phyloP scores from a whole-genome alignment of 2,797 vertebrate species.

The Argentina silus region DNA sequence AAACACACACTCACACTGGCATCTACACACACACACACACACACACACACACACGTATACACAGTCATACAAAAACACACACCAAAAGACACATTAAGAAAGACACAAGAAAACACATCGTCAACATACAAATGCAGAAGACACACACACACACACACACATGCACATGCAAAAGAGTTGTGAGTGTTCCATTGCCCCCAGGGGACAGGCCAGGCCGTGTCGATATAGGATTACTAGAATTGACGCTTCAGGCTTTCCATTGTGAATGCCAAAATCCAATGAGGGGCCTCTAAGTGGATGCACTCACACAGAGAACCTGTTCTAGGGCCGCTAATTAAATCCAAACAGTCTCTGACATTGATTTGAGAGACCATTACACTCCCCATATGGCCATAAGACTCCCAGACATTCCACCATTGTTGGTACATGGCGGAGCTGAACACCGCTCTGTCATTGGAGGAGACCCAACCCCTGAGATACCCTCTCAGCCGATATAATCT shows the following conservation, averaged over 20 bases:
- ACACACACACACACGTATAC: neutral
- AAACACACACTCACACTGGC: constrained; percentile 30
- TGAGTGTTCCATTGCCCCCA: constrained; percentile 48
- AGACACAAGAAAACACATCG: constrained; percentile 62
- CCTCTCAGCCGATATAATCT: neutral
- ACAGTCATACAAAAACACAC: constrained; percentile 7
- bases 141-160: constrained; percentile 17
- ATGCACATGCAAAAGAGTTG: constrained; percentile 15
- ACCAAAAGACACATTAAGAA: constrained; percentile 20
- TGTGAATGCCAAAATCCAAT: constrained; percentile 75
- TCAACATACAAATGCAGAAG: constrained; percentile 57
- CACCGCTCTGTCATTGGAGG: neutral
- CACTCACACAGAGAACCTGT: constrained; percentile 68
- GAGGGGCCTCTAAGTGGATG: constrained; percentile 76
- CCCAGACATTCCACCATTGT: constrained; percentile 37
- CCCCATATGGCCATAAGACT: constrained; percentile 52
- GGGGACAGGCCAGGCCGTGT: constrained; percentile 70
- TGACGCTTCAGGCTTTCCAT: constrained; percentile 74
- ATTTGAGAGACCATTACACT: constrained; percentile 71
- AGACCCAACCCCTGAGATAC: neutral
- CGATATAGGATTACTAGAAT: constrained; percentile 80
- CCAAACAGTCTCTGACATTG: constrained; percentile 70
- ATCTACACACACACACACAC: constrained; percentile 11
- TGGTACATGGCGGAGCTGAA: neutral
- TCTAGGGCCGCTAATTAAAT: constrained; percentile 77